These are phyloP conservation scores for Lepidochrysops patricia DNA, from an alignment of 2,888 invertebrate genomes.

Conservation along the genomic window DNA sequence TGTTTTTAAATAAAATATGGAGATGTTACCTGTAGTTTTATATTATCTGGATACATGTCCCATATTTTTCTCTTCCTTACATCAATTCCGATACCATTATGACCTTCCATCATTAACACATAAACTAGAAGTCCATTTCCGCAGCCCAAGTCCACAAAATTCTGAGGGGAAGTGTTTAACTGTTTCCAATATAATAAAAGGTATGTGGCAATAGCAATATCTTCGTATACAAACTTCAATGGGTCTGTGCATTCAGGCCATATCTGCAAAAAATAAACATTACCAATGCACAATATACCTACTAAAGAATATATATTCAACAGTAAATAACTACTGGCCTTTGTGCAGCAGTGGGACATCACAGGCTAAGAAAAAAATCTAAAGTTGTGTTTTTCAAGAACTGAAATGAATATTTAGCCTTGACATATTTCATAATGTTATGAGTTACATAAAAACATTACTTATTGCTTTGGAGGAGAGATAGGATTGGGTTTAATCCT, in stretches of 20 bases:
- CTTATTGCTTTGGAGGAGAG: not conserved
- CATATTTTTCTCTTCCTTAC: conserved; percentile 90
- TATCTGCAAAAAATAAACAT: conserved; percentile 57
- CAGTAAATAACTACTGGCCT: no score
- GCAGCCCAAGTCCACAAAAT: conserved; percentile 96
- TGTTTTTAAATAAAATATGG: conserved; percentile 10
- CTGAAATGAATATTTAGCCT: no score
- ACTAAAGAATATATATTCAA: no score
- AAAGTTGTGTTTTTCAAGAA: no score
- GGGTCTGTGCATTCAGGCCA: conserved; percentile 97
- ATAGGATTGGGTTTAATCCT: no score
- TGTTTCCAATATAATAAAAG: conserved; percentile 86
- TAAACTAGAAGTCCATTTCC: conserved; percentile 96
- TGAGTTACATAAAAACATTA: no score
- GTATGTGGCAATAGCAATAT: conserved; percentile 94
- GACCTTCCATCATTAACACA: conserved; percentile 89
- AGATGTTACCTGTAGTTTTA: conserved; percentile 76
- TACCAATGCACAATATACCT: not conserved
- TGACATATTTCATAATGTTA: no score
- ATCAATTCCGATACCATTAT: conserved; percentile 87
- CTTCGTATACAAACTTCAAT: conserved; percentile 95
- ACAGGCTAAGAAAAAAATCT: no score
- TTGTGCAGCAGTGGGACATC: no score
- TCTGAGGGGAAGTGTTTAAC: conserved; percentile 63
- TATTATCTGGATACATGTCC: conserved; percentile 81